Evolutionary conservation across 2,797 vertebrate species (phyloP).

Genomic region (Podargus strigoides): DNA sequence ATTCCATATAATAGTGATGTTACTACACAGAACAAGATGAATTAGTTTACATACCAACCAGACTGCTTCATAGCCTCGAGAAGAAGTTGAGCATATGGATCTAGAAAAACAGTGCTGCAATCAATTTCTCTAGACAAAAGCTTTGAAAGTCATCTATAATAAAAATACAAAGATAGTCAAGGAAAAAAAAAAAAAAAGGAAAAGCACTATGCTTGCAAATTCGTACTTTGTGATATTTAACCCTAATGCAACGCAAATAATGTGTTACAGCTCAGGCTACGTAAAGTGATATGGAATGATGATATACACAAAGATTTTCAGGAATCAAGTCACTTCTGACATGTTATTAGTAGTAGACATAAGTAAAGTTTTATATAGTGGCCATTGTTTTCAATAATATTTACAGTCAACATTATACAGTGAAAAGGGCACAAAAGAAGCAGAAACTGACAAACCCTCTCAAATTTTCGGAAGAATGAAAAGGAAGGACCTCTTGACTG

Average conservation of each 20-base stretch:
- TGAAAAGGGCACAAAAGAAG: background rate
- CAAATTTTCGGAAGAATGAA: background rate
- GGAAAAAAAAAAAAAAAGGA: background rate
- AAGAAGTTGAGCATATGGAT: constrained; percentile 91
- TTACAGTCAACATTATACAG: background rate
- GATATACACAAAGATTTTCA: background rate
- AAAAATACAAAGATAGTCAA: background rate
- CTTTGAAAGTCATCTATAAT: constrained; percentile 8
- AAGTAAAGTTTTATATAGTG: accelerated
- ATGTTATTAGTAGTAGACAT: accelerated
- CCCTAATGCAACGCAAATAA: background rate
- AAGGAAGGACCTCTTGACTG: accelerated
- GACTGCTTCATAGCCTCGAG: constrained; percentile 91
- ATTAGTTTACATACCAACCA: constrained; percentile 83
- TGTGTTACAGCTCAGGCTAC: background rate
- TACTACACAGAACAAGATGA: background rate
- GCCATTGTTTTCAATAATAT: accelerated
- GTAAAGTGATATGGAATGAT: background rate
- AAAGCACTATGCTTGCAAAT: background rate
- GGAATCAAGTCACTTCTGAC: background rate
- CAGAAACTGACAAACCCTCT: background rate
- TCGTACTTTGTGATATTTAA: background rate
- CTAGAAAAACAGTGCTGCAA: constrained; percentile 73
- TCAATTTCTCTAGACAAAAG: constrained; percentile 36
- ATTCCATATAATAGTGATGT: background rate